These are phyloP conservation scores for Lysandra bellargus DNA, from an alignment of 2,888 invertebrate species.

Conservation along the genomic window DNA sequence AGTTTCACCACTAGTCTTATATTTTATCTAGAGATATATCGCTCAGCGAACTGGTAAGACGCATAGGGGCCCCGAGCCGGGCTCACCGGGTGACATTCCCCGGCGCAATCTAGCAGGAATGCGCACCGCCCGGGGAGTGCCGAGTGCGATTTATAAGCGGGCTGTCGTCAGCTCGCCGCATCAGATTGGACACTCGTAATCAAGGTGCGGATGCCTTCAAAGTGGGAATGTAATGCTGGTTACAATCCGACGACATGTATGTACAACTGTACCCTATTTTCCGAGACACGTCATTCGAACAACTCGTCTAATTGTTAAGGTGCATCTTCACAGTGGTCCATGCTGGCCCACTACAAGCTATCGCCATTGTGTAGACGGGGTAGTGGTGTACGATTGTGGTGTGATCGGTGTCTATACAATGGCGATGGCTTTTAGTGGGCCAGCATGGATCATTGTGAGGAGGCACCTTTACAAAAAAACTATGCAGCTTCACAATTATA, in stretches of 20 bases:
- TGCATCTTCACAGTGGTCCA: no score
- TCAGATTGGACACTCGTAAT: constrained; percentile 1
- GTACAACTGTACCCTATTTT: not conserved
- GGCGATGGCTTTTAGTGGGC: no score
- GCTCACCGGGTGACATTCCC: not conserved
- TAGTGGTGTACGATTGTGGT: no score
- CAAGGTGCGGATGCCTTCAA: constrained; percentile 6
- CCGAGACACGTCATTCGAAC: not conserved
- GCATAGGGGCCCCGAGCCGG: not conserved
- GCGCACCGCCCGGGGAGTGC: not conserved
- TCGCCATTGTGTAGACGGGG: no score
- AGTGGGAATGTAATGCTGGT: not conserved
- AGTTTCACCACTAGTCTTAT: not conserved
- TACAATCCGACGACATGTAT: not conserved
- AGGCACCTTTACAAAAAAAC: no score
- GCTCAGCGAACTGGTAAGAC: not conserved
- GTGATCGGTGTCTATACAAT: no score
- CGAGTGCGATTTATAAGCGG: constrained; percentile 8
- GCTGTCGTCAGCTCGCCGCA: not conserved
- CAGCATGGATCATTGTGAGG: no score
- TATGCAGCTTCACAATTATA: no score
- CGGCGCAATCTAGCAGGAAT: constrained; percentile 3
- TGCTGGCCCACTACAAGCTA: no score
- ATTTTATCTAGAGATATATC: not conserved
- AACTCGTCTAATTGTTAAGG: no score